Percentiles rank a stretch among this genome's conserved stretches.
Evolutionary conservation across 2,888 invertebrate genomes (phyloP).

Genomic region (Apamea sordens): DNA sequence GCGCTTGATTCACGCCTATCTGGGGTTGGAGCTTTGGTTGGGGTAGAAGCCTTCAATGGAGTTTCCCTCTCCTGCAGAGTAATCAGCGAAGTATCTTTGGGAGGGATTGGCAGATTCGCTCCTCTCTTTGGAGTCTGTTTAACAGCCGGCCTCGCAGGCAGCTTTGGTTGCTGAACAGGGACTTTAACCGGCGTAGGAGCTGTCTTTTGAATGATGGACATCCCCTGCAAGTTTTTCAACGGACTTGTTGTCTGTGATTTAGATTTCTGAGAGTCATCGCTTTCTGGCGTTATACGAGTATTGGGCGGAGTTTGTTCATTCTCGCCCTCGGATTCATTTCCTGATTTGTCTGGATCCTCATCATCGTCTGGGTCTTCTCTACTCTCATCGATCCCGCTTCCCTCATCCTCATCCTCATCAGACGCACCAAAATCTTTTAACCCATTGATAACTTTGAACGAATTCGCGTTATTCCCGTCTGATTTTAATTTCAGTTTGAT

Average conservation of each 20-base stretch:
- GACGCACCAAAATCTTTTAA: constrained; percentile 86
- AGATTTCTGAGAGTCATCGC: constrained; percentile 71
- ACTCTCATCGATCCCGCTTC: constrained; percentile 78
- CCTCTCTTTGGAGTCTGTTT: constrained; percentile 87
- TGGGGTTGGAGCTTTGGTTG: constrained; percentile 44
- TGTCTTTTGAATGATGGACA: constrained; percentile 70
- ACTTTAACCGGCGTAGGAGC: constrained; percentile 65
- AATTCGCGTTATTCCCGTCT: constrained; percentile 83
- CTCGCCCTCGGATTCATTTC: constrained; percentile 75
- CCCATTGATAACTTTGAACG: constrained; percentile 87
- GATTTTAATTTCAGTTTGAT: constrained; percentile 87
- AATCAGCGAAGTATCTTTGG: constrained; percentile 69
- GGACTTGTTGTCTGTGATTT: constrained; percentile 46
- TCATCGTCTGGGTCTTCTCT: constrained; percentile 75
- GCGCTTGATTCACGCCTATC: constrained; percentile 75
- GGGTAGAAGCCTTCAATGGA: constrained; percentile 23
- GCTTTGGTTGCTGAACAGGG: constrained; percentile 68
- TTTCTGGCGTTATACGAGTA: constrained; percentile 70
- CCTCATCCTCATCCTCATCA: constrained; percentile 82
- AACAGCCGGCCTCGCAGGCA: constrained; percentile 78
- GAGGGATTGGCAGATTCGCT: constrained; percentile 72
- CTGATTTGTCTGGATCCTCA: constrained; percentile 72
- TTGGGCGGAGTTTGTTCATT: constrained; percentile 59
- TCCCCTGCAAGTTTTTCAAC: constrained; percentile 74
- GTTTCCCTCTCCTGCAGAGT: constrained; percentile 46